These are phyloP conservation scores for Paguma larvata DNA, from an alignment of 2,797 vertebrate genomes.

Conservation along the genomic window DNA sequence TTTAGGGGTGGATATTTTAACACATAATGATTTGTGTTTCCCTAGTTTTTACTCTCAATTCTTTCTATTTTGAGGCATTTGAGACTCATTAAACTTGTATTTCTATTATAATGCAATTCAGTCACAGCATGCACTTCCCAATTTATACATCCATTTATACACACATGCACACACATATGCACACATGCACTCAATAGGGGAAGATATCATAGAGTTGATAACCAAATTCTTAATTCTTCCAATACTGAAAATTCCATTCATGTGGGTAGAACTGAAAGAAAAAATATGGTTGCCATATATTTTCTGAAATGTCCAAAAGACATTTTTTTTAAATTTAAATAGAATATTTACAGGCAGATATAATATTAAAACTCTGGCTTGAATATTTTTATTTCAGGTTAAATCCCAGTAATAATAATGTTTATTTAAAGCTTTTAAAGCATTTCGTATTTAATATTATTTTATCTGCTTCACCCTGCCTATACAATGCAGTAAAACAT, in stretches of 20 bases:
- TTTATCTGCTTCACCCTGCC: not conserved
- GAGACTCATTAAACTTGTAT: not conserved
- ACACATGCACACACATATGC: not conserved
- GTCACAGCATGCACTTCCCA: not conserved
- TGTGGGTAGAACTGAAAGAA: not conserved
- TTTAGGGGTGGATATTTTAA: not conserved
- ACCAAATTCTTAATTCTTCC: not conserved
- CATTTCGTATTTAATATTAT: not conserved
- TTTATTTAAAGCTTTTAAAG: not conserved
- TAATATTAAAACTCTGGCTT: not conserved
- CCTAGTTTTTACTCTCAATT: not conserved
- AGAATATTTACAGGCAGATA: not conserved
- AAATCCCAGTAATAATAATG: not conserved
- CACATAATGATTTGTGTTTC: not conserved
- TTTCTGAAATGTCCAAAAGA: not conserved
- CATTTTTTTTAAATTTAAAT: not conserved
- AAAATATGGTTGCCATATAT: not conserved
- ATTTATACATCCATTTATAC: not conserved
- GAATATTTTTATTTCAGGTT: slow-evolving; percentile 29
- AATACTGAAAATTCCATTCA: not conserved
- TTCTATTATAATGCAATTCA: not conserved
- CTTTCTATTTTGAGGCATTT: not conserved
- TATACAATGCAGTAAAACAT: not conserved
- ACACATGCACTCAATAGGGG: not conserved
- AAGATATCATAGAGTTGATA: not conserved